Evolutionary conservation across 1,140 invertebrate species (phyloP), one percentile per base, ranked within the genome.

Genomic region (Drosophila sp.): DNA sequence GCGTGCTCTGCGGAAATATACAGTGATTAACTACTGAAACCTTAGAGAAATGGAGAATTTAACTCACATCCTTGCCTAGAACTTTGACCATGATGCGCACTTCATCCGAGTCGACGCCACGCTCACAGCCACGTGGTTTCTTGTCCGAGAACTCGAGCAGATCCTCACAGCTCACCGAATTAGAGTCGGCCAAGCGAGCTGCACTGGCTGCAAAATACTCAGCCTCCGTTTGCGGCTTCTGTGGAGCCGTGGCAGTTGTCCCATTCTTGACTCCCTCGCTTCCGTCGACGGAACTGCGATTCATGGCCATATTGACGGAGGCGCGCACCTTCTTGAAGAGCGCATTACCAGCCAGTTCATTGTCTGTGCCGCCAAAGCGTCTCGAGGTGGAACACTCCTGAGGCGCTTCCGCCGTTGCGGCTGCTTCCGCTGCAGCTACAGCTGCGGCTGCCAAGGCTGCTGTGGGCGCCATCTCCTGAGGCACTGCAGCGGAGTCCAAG

Each of bases 131-230:
- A 76, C 95, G 96, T 0, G 96, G 96, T 59, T 96, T 96, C 78
- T 97, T 95, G 84, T 97, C 95, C 5, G 97, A 96, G 92, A 98
- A 98, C 83, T 98, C 97, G 25, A 98, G 92, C 40, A 98, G 92
- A 93, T 98, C 97, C 92, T 98, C 97, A 81, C 97, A 98, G 54
- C 97, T 97, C 0, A 98, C 97, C 78, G 97, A 97, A 90, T 97
- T 96, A 11, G 91, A 92, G 64, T 91, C 80, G 25, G 81, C 90
- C 25, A 92, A 36, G 0, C 90, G 75, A n/a, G 87, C 76, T n/a
- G 91, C 86, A 4, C 77, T 79, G 1, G 82, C 83, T 9, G 90
- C 83, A 79, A 87, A 87, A 40, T 91, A 82, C 58, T 91, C 91
- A 0, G 83, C 79, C 57, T 91, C 91, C 0, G 87, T 90, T 77